These are phyloP conservation scores for Poeciliopsis prolifica DNA, from an alignment of 2,113 vertebrate genomes.

Conservation along the genomic window DNA sequence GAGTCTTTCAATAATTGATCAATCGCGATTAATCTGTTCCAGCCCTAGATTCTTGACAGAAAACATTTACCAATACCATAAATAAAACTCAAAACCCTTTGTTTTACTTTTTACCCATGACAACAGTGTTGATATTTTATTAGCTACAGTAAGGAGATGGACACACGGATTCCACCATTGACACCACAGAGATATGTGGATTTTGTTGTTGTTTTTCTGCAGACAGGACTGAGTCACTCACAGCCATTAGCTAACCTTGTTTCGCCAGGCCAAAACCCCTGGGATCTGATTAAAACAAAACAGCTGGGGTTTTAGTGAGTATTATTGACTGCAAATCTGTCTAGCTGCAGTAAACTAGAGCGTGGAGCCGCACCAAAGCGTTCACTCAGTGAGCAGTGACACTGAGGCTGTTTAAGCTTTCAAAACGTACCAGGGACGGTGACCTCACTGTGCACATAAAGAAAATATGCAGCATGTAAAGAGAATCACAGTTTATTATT, in stretches of 20 bases:
- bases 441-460: not conserved
- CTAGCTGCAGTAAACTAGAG: slow-evolving; percentile 41
- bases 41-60: not conserved
- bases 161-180: not conserved
- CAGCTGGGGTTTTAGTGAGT: slow-evolving; percentile 74
- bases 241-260: slow-evolving; percentile 57
- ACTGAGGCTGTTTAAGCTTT: slow-evolving; percentile 19
- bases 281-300: slow-evolving; percentile 78
- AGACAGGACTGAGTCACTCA: slow-evolving; percentile 47
- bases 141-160: not conserved
- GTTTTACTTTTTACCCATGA: not conserved
- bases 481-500: too few species aligned
- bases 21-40: too few species aligned
- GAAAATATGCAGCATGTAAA: not conserved
- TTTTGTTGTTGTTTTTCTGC: not conserved
- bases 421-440: not conserved
- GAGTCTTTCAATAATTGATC: too few species aligned
- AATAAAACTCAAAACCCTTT: not conserved
- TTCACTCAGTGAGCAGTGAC: slow-evolving; percentile 17
- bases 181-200: slow-evolving; percentile 1
- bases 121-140: not conserved
- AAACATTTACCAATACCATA: not conserved
- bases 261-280: slow-evolving; percentile 58
- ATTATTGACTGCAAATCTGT: slow-evolving; percentile 56
- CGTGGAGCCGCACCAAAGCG: slow-evolving; percentile 21